These are phyloP conservation scores for Phenacoccus solenopsis DNA, from an alignment of 1,140 invertebrate genomes.

Conservation along the genomic window DNA sequence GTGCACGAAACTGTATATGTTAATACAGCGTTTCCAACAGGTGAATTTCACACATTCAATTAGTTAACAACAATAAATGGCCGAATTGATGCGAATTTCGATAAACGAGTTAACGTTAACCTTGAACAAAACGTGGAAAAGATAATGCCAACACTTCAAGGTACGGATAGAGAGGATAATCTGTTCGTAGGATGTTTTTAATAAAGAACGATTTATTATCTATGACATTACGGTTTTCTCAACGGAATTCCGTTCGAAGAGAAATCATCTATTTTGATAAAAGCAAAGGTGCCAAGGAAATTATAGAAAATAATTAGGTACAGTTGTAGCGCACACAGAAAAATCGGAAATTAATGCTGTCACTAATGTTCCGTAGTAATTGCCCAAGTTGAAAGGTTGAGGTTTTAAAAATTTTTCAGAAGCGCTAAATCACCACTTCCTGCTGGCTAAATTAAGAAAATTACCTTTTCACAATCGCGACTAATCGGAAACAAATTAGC, in stretches of 20 bases:
- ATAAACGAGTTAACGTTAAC: too few relatives aligned
- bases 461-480: background rate
- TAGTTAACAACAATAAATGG: too few relatives aligned
- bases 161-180: too few relatives aligned
- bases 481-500: background rate
- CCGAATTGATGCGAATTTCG: too few relatives aligned
- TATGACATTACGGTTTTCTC: background rate
- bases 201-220: background rate
- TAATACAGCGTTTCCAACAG: too few relatives aligned
- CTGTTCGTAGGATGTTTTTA: too few relatives aligned
- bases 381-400: background rate
- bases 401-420: background rate
- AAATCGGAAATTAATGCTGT: constrained; percentile 2
- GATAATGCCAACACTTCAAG: too few relatives aligned
- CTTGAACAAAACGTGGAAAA: background rate
- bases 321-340: background rate
- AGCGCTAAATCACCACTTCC: background rate
- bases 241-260: background rate
- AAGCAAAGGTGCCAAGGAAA: background rate
- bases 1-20: too few relatives aligned
- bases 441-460: background rate
- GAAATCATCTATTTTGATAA: background rate
- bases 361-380: background rate
- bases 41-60: too few relatives aligned
- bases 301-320: background rate